Conservation (phyloP, 2,113 vertebrate genomes). For the Embiotoca jacksoni region DNA sequence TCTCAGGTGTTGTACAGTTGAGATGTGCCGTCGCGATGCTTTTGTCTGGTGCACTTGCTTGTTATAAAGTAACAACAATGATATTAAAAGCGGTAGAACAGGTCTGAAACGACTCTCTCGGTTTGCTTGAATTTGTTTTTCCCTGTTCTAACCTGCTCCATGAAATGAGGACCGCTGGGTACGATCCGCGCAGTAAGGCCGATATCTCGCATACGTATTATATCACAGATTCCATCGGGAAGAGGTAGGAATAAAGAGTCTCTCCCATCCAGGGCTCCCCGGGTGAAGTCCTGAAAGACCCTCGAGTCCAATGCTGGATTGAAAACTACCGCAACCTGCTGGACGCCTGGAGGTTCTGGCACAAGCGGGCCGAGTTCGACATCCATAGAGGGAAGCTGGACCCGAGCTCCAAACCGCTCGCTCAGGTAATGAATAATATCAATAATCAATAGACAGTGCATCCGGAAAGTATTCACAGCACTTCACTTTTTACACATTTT, state of each 20-base stretch:
- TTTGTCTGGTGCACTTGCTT: background rate
- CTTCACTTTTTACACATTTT: too few relatives aligned
- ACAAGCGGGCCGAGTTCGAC: conserved; percentile 98
- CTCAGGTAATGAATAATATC: conserved; percentile 92
- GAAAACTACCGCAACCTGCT: conserved; percentile 98
- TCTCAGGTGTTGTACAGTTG: too few relatives aligned
- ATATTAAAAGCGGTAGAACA: conserved; percentile 22
- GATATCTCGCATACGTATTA: background rate
- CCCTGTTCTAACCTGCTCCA: conserved; percentile 24
- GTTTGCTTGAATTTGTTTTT: background rate
- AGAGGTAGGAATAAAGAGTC: background rate
- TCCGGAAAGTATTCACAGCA: too few relatives aligned
- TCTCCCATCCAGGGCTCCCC: conserved; percentile 89
- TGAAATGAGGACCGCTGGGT: background rate
- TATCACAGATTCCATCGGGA: conserved; percentile 15
- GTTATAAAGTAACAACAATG: background rate
- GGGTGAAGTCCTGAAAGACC: conserved; percentile 94
- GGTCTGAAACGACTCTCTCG: conserved; percentile 14
- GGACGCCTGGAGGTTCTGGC: conserved; percentile 99
- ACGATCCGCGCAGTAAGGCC: background rate
- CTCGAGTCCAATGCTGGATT: conserved; percentile 98
- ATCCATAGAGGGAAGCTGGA: conserved; percentile 98
- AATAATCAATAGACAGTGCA: too few relatives aligned
- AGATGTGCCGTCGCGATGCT: background rate
- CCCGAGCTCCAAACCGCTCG: conserved; percentile 97